phyloP scores from a whole-genome alignment of 2,888 invertebrate genomes.

The Diploptera punctata region DNA sequence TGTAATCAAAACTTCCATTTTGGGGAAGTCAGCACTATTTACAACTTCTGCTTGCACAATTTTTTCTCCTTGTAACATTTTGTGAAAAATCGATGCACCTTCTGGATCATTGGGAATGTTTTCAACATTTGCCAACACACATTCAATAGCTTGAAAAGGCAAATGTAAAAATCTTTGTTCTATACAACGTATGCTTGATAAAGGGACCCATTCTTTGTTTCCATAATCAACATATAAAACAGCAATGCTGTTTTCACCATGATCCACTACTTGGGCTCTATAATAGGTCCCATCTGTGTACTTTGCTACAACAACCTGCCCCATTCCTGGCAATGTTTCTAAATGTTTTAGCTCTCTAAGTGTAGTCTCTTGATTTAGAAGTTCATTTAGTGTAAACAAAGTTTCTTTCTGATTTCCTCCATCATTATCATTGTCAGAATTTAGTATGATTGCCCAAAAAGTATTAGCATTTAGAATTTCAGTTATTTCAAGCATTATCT shows the following conservation, averaged over 20 bases:
- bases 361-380: slow-evolving; percentile 18
- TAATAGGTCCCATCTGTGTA: slow-evolving; percentile 11
- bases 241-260: background rate
- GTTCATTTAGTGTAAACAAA: background rate
- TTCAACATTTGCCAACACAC: slow-evolving; percentile 9
- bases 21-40: too few relatives aligned
- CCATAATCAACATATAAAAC: slow-evolving; percentile 36
- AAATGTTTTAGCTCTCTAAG: background rate
- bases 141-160: slow-evolving; percentile 35
- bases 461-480: background rate
- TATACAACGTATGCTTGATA: slow-evolving; percentile 16
- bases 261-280: slow-evolving; percentile 29
- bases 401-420: slow-evolving; percentile 11
- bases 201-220: slow-evolving; percentile 15
- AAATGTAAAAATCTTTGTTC: slow-evolving; percentile 33
- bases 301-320: slow-evolving; percentile 32
- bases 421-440: background rate
- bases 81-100: background rate
- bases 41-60: too few relatives aligned
- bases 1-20: too few relatives aligned
- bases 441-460: background rate
- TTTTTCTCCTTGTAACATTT: slow-evolving; percentile 37
- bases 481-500: background rate
- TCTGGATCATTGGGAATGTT: background rate
- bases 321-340: slow-evolving; percentile 15